Evolutionary conservation across 2,888 invertebrate genomes (phyloP), one percentile per base, ranked within the genome.

Genomic region (Dioctria linearis): DNA sequence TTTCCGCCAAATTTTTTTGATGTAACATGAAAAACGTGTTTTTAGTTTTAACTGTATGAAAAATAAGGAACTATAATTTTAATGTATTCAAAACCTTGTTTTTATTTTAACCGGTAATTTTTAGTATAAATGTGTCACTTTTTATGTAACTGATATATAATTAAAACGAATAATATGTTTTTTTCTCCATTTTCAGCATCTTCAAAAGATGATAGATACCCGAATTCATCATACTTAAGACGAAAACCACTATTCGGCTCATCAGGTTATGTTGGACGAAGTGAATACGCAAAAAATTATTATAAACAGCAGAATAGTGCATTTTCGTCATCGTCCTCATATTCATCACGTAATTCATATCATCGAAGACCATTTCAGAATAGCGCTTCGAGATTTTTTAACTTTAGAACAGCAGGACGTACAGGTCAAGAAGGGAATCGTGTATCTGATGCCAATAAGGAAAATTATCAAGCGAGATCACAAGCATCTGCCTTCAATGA

Each of bases 401-500:
- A 51, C 39, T 42, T 40, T 66, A 51, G 39, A 4, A 49, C 46
- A 1, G 25, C 11, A n/a, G 39, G 51, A 3, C 37, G 67, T 6
- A 37, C 25, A 2, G 43, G 37, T 42, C 5, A 57, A 42, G 37
- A 71, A 51, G 37, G 46, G 9, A 43, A 67, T 67, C 79, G 61
- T 49, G 39, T 11, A 57, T 43, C 80, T 49, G 63, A 71, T 42
- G 39, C 39, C 13, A 78, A 79, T 80, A 71, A 75, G 76, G 76
- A 71, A 8, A 80, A 83, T 75, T 49, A 65, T 43, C 54, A 69
- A 66, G 63, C 76, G 37, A 83, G 82, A 81, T 82, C 83, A 37
- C 67, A 67, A 25, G 25, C 25, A 25, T 25, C 25, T 25, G 25
- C 2, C 75, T 83, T 84, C 69, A 83, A 83, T 82, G 83, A 83